Conservation (phyloP, 2,113 vertebrate genomes). For the Oncorhynchus gorbuscha region DNA sequence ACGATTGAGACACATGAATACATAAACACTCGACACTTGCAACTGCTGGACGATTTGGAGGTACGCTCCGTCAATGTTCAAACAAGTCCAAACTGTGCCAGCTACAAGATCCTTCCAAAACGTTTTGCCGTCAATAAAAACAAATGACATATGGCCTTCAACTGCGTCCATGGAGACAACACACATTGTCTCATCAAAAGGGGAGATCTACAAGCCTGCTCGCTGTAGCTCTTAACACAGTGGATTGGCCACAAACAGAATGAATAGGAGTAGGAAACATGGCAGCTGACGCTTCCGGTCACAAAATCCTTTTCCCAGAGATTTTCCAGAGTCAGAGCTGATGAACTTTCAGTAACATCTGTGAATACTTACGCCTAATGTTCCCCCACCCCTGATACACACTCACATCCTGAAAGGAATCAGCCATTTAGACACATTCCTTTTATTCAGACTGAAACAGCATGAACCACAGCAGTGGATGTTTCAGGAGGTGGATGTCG, state of each 20-base stretch:
- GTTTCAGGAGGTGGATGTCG: conserved; percentile 50
- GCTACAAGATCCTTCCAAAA: not conserved
- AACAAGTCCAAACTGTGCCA: not conserved
- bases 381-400: conserved; percentile 52
- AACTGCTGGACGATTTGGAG: not conserved
- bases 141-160: conserved; percentile 5
- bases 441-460: conserved; percentile 65
- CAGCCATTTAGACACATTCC: conserved; percentile 78
- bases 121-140: conserved; percentile 1
- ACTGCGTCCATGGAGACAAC: conserved; percentile 20
- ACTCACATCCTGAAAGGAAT: conserved; percentile 63
- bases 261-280: conserved; percentile 62
- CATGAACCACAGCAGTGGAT: conserved; percentile 69
- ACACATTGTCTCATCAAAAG: not conserved
- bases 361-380: conserved; percentile 73
- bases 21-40: not conserved
- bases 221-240: conserved; percentile 35
- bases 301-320: conserved; percentile 61
- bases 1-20: not conserved
- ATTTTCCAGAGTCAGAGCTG: conserved; percentile 60
- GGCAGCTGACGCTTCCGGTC: conserved; percentile 49
- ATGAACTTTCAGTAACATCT: conserved; percentile 77
- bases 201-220: conserved; percentile 28
- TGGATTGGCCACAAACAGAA: conserved; percentile 57
- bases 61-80: not conserved